These are phyloP conservation scores for Apistogramma diplotaenia DNA, from an alignment of 2,113 vertebrate genomes.

Conservation along the genomic window DNA sequence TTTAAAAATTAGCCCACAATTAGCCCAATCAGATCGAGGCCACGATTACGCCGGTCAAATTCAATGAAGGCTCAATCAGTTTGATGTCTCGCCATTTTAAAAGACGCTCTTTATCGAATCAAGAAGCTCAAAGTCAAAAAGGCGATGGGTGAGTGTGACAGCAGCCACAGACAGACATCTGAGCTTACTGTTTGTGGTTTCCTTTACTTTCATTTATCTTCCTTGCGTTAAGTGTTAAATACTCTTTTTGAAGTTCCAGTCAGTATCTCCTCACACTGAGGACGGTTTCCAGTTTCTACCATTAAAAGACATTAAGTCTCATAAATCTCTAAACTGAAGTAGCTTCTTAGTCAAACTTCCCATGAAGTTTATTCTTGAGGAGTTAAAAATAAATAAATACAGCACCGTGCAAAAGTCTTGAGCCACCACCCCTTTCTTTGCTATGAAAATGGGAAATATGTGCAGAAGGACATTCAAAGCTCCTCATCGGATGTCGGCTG, in stretches of 20 bases:
- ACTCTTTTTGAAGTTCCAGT: conserved; percentile 44
- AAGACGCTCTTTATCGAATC: not conserved
- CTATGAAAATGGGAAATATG: not conserved
- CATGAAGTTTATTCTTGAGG: not conserved
- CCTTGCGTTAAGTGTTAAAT: conserved; percentile 7
- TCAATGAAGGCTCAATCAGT: not conserved
- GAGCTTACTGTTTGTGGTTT: conserved; percentile 5
- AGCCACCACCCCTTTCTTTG: not conserved
- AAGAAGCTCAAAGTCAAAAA: not conserved
- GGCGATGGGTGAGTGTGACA: conserved; percentile 47
- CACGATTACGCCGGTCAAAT: conserved; percentile 15
- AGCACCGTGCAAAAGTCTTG: rapidly evolving
- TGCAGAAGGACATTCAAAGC: not conserved
- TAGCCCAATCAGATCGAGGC: conserved; percentile 8
- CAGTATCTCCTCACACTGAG: conserved; percentile 33
- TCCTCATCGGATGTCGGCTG: not conserved
- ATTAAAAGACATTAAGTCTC: conserved; percentile 13
- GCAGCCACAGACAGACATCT: conserved; percentile 1
- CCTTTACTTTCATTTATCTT: conserved; percentile 33
- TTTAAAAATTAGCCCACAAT: conserved; percentile 27
- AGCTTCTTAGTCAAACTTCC: conserved; percentile 29
- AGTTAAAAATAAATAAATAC: not conserved
- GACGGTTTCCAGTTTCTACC: conserved; percentile 8
- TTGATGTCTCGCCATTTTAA: conserved; percentile 9
- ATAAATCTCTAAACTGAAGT: conserved; percentile 12